Evolutionary conservation across 2,888 invertebrate genomes (phyloP).

Genomic region (Entomobrya proxima): DNA sequence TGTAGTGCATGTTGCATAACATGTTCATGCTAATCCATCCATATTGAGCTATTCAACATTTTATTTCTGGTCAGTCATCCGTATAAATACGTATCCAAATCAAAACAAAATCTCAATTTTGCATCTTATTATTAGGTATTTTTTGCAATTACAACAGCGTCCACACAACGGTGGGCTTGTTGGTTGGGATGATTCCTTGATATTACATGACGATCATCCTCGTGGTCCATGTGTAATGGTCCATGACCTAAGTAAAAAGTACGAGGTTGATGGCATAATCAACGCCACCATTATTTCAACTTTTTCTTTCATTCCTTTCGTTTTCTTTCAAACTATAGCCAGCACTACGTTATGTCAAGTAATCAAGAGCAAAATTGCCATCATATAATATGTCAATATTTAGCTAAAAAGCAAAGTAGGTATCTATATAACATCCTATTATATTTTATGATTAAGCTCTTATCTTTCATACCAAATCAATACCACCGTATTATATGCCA

Average conservation of each 20-base stretch:
- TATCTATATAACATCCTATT: background rate
- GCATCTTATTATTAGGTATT: background rate
- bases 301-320: slow-evolving; percentile 21
- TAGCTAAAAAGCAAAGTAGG: background rate
- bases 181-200: background rate
- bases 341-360: slow-evolving; percentile 27
- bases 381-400: background rate
- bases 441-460: background rate
- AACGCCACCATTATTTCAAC: slow-evolving; percentile 2
- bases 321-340: slow-evolving; percentile 1
- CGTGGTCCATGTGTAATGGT: slow-evolving; percentile 29
- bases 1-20: no score
- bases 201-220: background rate
- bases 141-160: slow-evolving; percentile 34
- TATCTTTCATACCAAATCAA: slow-evolving; percentile 14
- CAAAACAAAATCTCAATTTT: slow-evolving; percentile 36
- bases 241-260: slow-evolving; percentile 54
- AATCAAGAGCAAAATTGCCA: slow-evolving; percentile 40
- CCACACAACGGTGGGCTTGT: background rate
- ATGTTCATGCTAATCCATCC: slow-evolving; percentile 10
- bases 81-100: slow-evolving; percentile 28
- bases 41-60: slow-evolving; percentile 23
- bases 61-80: slow-evolving; percentile 33
- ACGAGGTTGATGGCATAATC: slow-evolving; percentile 57
- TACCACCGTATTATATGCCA: background rate